Evolutionary conservation across 2,797 vertebrate species (phyloP).

Genomic region (Cyclura pinguis): DNA sequence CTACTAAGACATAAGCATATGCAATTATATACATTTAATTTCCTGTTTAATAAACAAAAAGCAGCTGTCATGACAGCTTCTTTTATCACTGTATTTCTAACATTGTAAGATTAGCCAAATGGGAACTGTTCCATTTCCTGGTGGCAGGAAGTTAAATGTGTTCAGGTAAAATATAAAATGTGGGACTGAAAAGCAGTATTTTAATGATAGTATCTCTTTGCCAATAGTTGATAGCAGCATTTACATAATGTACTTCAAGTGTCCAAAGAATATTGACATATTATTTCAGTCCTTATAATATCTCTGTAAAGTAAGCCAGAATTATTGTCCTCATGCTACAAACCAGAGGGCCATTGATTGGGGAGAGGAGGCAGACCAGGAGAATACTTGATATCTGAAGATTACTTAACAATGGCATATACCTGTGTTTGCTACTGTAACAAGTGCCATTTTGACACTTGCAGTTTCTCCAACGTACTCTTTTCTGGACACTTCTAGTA

Average conservation of each 20-base stretch:
- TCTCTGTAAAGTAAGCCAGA: neutral
- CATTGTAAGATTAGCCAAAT: conserved; percentile 9
- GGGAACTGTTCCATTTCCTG: conserved; percentile 52
- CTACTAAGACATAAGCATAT: conserved; percentile 64
- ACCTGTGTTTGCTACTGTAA: neutral
- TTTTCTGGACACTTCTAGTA: neutral
- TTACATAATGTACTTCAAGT: conserved; percentile 10
- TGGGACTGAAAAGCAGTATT: conserved; percentile 36
- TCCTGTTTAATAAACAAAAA: conserved; percentile 76
- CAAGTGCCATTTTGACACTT: neutral
- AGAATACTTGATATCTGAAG: neutral
- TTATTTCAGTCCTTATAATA: neutral
- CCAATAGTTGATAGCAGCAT: conserved; percentile 17
- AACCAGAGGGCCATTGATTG: neutral
- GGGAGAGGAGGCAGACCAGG: neutral
- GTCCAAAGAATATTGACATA: neutral
- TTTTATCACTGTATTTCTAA: conserved; percentile 36
- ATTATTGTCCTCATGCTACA: neutral
- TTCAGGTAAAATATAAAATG: conserved; percentile 44
- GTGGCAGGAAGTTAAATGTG: conserved; percentile 51
- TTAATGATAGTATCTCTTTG: conserved; percentile 51
- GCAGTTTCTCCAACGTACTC: neutral
- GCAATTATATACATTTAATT: conserved; percentile 70
- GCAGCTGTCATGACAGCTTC: conserved; percentile 67
- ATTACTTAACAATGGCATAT: neutral